Base-by-base conservation (phyloP, 2,888 invertebrate genomes). In the Magallana nippona region DNA sequence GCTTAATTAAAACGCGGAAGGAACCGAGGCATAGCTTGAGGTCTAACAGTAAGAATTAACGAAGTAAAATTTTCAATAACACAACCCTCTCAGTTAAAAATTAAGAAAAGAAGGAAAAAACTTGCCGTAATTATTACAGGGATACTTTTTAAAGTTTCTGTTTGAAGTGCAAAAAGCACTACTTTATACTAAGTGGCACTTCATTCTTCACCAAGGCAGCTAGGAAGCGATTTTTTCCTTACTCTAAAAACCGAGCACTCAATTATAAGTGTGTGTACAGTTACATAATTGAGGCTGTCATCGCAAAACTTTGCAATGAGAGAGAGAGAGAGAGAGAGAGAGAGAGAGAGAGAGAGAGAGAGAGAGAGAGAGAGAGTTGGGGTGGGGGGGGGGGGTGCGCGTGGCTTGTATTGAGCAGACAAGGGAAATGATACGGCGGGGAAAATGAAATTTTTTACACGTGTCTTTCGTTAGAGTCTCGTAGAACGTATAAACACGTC, bases 251-350 rank as follows among this genome's bases (percentile, higher is more conserved):
- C 63, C 63, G 22, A 22, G 22, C 63, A 63, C 63, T 63, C 63
- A 63, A 63, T 63, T 22, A 63, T 22, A 63, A 63, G 63, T 63
- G 27, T 63, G 63, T 63, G 63, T 27, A 27, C 63, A 10, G 63
- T 63, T 63, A 63, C 22, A 63, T 63, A 63, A 63, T 63, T 63
- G 13, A 27, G 13, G 13, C 27, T 63, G 63, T 63, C 63, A 63
- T 63, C 19, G 22, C 22, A 63, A 19, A 13, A 19, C 19, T 19
- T 27, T n/a, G n/a, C n/a, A 60, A 19, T 19, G 19, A 60, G 60
- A 19, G 60, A 19, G 63, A 27, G 22, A 13, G 13, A 44, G 44
- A 44, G 44, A 44, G 44, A 44, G 44, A 44, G 44, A 44, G 44
- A 44, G 44, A 44, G 44, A 44, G 44, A 44, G 44, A 44, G 44